Evolutionary conservation across 1,140 invertebrate genomes (phyloP).

Genomic region (Notospermus geniculatus): DNA sequence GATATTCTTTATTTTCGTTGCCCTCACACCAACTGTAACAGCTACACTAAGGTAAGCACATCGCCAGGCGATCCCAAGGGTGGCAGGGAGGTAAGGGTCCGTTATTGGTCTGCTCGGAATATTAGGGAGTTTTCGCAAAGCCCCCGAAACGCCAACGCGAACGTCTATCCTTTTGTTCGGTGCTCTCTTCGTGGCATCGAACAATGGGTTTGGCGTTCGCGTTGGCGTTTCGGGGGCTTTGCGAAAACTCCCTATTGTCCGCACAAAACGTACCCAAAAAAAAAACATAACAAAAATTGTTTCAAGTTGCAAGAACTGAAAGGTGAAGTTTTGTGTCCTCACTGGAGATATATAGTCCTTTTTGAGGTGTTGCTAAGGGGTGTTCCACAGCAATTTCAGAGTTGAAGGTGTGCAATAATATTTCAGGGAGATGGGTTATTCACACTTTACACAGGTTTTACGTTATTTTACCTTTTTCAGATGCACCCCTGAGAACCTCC

Average conservation of each 20-base stretch:
- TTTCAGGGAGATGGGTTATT: background rate
- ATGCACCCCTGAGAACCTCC: slow-evolving; percentile 47
- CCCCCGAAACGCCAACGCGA: too few relatives aligned
- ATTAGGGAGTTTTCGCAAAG: too few relatives aligned
- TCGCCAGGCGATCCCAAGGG: background rate
- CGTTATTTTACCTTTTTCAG: slow-evolving; percentile 25
- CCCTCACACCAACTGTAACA: slow-evolving; percentile 74
- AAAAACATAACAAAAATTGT: too few relatives aligned
- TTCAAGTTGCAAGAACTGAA: background rate
- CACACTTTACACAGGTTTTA: background rate
- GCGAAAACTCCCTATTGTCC: too few relatives aligned
- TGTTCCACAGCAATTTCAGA: background rate
- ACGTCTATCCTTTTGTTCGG: too few relatives aligned
- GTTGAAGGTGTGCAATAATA: background rate
- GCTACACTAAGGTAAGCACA: slow-evolving; percentile 68
- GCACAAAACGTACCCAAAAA: too few relatives aligned
- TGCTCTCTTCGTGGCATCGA: too few relatives aligned
- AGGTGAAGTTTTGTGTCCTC: background rate
- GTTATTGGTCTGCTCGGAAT: background rate
- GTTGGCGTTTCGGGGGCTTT: too few relatives aligned
- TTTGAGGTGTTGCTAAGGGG: background rate
- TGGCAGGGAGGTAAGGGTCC: background rate
- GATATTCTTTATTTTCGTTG: slow-evolving; percentile 73
- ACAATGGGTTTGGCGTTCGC: too few relatives aligned
- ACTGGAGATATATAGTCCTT: background rate